Percentiles rank a stretch among this genome's conserved stretches.
phyloP scores from a whole-genome alignment of 2,888 invertebrate genomes.

The Lasioglossum malachurum region DNA sequence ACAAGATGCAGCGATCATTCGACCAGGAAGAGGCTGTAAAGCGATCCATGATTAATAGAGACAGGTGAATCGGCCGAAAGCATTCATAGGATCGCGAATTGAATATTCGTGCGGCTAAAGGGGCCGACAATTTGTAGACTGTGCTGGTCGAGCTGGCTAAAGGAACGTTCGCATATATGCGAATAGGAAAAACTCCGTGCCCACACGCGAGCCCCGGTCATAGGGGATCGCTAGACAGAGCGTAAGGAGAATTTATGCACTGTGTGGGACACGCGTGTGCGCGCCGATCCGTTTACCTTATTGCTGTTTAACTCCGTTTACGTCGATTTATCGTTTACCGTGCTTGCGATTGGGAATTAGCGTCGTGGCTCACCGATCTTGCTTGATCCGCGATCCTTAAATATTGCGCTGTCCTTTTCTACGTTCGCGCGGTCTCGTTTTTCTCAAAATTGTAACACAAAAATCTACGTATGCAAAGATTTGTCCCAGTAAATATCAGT shows the following conservation, averaged over 20 bases:
- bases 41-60: constrained; percentile 31
- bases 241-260: constrained; percentile 59
- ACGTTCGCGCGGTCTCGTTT: no score
- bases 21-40: neutral
- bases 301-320: constrained; percentile 51
- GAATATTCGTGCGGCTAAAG: constrained; percentile 17
- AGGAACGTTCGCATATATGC: constrained; percentile 28
- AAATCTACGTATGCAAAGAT: neutral
- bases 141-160: constrained; percentile 15
- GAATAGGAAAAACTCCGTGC: constrained; percentile 50
- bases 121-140: constrained; percentile 43
- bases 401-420: constrained; percentile 18
- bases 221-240: constrained; percentile 53
- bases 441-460: neutral
- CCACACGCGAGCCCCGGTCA: constrained; percentile 48
- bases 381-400: constrained; percentile 38
- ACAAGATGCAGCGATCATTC: neutral
- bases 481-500: neutral
- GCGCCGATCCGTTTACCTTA: constrained; percentile 59
- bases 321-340: constrained; percentile 68
- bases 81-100: constrained; percentile 10
- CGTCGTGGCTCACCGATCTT: constrained; percentile 40
- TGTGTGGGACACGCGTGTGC: constrained; percentile 42
- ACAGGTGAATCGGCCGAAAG: constrained; percentile 30
- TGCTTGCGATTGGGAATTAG: constrained; percentile 68